These are phyloP conservation scores for Salmo trutta DNA, from an alignment of 2,797 vertebrate genomes.

Conservation along the genomic window DNA sequence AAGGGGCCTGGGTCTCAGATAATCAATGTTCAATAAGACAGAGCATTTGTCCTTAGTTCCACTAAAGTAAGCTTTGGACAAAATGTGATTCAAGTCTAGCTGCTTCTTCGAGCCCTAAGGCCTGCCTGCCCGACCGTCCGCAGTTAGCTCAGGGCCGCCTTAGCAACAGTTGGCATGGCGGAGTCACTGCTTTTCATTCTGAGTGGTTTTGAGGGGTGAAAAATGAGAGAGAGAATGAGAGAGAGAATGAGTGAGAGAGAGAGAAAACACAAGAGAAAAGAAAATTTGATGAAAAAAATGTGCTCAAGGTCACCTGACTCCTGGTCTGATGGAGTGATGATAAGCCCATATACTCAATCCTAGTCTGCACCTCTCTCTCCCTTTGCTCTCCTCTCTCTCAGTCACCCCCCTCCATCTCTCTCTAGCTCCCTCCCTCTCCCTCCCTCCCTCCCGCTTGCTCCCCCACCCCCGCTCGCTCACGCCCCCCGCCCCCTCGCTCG, in stretches of 20 bases:
- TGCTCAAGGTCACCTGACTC: slow-evolving; percentile 34
- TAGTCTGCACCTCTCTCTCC: slow-evolving; percentile 18
- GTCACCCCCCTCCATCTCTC: neutral
- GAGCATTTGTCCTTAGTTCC: neutral
- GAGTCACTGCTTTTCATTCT: neutral
- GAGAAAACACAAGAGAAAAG: neutral
- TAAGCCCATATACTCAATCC: slow-evolving; percentile 50
- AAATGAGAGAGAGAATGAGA: neutral
- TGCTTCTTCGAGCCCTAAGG: neutral
- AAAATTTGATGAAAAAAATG: neutral
- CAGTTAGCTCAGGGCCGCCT: slow-evolving; percentile 4
- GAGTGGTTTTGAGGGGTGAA: slow-evolving; percentile 10
- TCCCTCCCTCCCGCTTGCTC: neutral
- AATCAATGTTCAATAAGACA: neutral
- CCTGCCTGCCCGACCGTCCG: neutral
- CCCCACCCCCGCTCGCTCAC: no score
- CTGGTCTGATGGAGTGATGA: slow-evolving; percentile 49
- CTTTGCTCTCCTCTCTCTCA: neutral
- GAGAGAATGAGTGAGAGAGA: neutral
- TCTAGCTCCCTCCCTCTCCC: neutral
- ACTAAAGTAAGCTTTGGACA: neutral
- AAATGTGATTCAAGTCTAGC: neutral
- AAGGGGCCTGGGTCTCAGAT: neutral
- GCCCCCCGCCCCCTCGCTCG: slow-evolving; percentile 1
- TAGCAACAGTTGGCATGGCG: slow-evolving; percentile 30